Percentiles rank a stretch among this genome's conserved stretches.
Conservation (phyloP, 2,888 invertebrate genomes). For the Megastigmus dorsalis region DNA sequence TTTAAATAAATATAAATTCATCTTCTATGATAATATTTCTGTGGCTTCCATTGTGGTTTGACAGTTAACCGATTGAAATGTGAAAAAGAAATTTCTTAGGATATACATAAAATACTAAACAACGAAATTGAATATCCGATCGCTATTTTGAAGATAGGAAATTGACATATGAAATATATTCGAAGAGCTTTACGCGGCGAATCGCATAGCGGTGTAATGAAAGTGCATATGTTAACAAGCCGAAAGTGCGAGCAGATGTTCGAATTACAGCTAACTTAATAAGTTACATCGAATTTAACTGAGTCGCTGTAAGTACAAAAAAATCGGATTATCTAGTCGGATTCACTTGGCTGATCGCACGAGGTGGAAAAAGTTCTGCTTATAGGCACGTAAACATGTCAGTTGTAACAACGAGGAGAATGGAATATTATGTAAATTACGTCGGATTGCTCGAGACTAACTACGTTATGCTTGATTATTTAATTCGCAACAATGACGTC, state of each 20-base stretch:
- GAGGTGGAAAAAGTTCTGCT: conserved; percentile 2
- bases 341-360: conserved; percentile 5
- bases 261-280: conserved; percentile 8
- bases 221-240: neutral
- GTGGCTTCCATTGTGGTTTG: no score
- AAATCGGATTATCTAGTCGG: conserved; percentile 9
- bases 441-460: conserved; percentile 24
- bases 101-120: conserved; percentile 5
- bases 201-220: neutral
- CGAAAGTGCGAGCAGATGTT: conserved; percentile 16
- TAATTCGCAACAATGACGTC: conserved; percentile 34
- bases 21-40: no score
- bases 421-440: conserved; percentile 43
- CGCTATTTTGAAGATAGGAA: neutral
- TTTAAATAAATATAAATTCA: no score
- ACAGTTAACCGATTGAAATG: no score
- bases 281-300: conserved; percentile 7
- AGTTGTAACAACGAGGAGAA: conserved; percentile 27
- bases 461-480: conserved; percentile 36
- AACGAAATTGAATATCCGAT: neutral
- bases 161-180: conserved; percentile 7
- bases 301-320: neutral
- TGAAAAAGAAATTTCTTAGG: no score
- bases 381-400: neutral
- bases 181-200: neutral